Evolutionary conservation across 2,113 vertebrate species (phyloP), one percentile per base, ranked within the genome.

Genomic region (Heterotis niloticus): DNA sequence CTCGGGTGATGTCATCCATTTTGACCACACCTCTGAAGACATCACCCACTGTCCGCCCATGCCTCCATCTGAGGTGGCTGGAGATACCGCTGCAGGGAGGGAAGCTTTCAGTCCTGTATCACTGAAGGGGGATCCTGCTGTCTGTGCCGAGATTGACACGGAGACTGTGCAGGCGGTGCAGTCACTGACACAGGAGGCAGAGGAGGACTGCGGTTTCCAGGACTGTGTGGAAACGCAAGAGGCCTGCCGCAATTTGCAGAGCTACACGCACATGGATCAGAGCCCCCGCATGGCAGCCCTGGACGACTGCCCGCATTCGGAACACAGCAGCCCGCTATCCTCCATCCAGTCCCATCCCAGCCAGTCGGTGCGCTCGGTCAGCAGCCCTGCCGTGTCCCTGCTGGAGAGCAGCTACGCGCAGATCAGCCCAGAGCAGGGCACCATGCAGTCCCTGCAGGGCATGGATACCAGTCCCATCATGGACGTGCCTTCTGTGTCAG

Each of bases 391-490:
- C 0, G 95, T 98, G 62, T 94, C 96, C 75, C 88, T 96, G 64
- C 85, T 99, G 54, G 96, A 99, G 81, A 96, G 89, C 79, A 92
- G 92, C 89, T 99, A 97, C 78, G 90, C 96, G 57, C 96, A 99
- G 87, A 99, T 99, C 86, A 98, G 96, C 89, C 96, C 98, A 0
- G 96, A 97, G 88, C 96, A 97, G 86, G 94, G 92, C 60, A 90
- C 94, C 84, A 95, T 97, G 83, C 95, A 96, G 0, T 97, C 96
- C 74, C 88, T 98, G 12, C 96, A 95, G 88, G 98, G 96, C 86
- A 94, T 98, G 94, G 98, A 98, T 86, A 97, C 96, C 18, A 98
- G 96, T 80, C 96, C 97, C 0, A 96, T 98, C 92, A 98, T 99
- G 98, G 98, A 99, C 5, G 95, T 98, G 51, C 95, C 97, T 0